Percentiles rank a stretch among this genome's conserved stretches.
phyloP scores from a whole-genome alignment of 2,113 vertebrate species.

The Menura novaehollandiae region DNA sequence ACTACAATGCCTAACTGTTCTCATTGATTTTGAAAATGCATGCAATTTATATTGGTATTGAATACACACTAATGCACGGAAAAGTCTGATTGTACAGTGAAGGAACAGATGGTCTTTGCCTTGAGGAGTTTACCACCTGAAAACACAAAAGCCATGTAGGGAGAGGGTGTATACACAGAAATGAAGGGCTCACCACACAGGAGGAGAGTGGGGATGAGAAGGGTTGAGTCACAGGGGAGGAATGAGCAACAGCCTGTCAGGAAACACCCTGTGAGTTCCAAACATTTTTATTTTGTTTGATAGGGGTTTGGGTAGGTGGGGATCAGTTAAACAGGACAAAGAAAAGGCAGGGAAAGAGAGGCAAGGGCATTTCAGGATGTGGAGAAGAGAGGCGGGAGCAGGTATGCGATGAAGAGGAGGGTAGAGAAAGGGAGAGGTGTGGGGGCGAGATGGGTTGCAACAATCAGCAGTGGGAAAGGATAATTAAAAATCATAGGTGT shows the following conservation, averaged over 20 bases:
- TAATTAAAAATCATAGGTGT: slow-evolving; percentile 44
- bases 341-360: background rate
- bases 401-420: background rate
- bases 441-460: background rate
- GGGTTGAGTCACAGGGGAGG: slow-evolving; percentile 3
- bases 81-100: background rate
- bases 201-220: background rate
- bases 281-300: slow-evolving; percentile 40
- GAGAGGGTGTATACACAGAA: background rate
- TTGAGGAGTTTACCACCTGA: slow-evolving; percentile 4
- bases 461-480: background rate
- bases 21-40: background rate
- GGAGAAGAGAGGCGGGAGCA: background rate
- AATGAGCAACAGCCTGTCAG: background rate
- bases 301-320: slow-evolving; percentile 27
- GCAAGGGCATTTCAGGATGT: background rate
- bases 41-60: background rate
- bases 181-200: background rate
- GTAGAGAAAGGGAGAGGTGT: background rate
- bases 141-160: background rate
- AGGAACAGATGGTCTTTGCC: background rate
- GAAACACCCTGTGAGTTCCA: slow-evolving; percentile 46
- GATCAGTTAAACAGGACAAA: background rate
- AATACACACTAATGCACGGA: background rate
- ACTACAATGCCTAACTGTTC: background rate